Base-by-base conservation (phyloP, 2,888 invertebrate species). In the Yponomeuta cagnagella region DNA sequence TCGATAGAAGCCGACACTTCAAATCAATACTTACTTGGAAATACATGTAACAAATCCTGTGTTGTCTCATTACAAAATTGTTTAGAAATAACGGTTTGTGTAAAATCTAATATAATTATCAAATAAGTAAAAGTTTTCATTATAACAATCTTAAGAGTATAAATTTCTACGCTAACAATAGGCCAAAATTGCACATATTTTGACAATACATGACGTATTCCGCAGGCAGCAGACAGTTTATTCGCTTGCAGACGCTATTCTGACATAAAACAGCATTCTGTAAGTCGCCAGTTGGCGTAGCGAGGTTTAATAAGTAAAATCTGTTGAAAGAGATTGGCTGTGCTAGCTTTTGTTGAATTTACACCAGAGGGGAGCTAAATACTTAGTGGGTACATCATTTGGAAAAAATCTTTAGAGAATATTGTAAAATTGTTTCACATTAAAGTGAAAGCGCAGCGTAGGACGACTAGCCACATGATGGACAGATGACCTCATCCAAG, bases 111-210 rank as follows among this genome's bases (percentile, higher is more conserved):
- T 81, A 72, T 31, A 65, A 85, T 79, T 82, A 88, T 80, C 78
- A 90, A 87, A 87, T 87, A 79, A 79, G 81, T 79, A 81, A 80
- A 79, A 82, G 82, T 83, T 88, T 82, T 86, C 91, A 90, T 90
- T 82, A 76, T 90, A 86, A 80, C 76, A 84, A 87, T 86, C 23
- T 23, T 23, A 23, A 23, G 23, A 23, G 23, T 23, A 23, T 23
- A 23, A 23, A 23, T 23, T 23, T 23, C 23, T 23, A 23, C 23
- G 23, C 76, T 90, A 86, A 80, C 76, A 84, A 87, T 86, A 82
- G 80, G 74, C 78, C 79, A 77, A 81, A 78, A 79, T 78, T 74
- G 77, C 76, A 82, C 77, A 76, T 83, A 66, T 80, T 84, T 83
- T 86, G 88, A 87, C 85, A 82, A 81, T 73, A 75, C 79, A 80